Evolutionary conservation across 2,113 vertebrate species (phyloP).

Genomic region (Ploceus nigricollis): DNA sequence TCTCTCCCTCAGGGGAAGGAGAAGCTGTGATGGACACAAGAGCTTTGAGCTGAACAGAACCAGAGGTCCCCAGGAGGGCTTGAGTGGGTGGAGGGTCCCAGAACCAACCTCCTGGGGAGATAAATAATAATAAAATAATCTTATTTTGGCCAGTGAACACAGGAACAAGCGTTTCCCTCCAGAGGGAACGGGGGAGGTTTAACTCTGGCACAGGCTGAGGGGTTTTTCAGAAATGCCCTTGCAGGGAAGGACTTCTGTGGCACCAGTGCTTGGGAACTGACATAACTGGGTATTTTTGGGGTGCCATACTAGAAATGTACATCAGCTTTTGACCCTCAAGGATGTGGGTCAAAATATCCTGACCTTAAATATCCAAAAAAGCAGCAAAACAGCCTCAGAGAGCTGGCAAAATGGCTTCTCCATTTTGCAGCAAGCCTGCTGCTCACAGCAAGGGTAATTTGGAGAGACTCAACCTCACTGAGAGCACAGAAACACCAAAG

Average conservation of each 20-base stretch:
- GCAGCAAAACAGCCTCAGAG: neutral
- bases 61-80: neutral
- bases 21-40: neutral
- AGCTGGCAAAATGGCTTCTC: rapidly evolving
- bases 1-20: neutral
- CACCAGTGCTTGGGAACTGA: neutral
- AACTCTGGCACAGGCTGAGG: neutral
- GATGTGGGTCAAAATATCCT: neutral
- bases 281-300: neutral
- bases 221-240: neutral
- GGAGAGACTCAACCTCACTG: neutral
- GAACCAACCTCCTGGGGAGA: neutral
- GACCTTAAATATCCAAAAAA: neutral
- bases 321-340: neutral
- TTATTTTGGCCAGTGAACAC: rapidly evolving
- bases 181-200: neutral
- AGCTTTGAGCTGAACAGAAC: neutral
- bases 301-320: rapidly evolving
- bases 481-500: neutral
- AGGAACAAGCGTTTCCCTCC: neutral
- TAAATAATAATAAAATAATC: no score
- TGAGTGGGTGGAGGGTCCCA: neutral
- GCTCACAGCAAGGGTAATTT: rapidly evolving
- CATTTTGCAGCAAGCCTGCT: neutral
- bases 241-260: neutral